Evolutionary conservation across 1,140 invertebrate species (phyloP).

Genomic region (Megalopta genalis): DNA sequence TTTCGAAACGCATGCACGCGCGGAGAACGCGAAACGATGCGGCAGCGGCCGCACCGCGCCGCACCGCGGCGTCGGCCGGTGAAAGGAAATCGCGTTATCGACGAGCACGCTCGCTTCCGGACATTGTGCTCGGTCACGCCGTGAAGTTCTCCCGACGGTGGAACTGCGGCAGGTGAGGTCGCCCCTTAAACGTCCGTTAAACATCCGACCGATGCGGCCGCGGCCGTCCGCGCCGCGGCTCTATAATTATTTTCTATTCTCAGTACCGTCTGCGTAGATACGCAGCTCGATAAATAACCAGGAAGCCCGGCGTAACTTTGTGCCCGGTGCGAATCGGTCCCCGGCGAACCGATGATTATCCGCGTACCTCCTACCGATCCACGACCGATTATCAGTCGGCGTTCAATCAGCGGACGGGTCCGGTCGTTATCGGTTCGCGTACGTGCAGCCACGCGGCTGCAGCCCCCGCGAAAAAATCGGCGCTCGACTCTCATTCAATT

Average conservation of each 20-base stretch:
- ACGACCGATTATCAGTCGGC: constrained; percentile 37
- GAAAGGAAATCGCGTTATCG: constrained; percentile 38
- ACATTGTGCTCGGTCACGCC: constrained; percentile 26
- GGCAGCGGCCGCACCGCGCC: too few relatives aligned
- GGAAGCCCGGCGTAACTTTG: constrained; percentile 32
- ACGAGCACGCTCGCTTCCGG: constrained; percentile 33
- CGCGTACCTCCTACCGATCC: constrained; percentile 36
- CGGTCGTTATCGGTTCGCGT: constrained; percentile 14
- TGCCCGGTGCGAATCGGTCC: constrained; percentile 35
- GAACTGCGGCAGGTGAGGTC: constrained; percentile 16
- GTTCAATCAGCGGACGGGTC: constrained; percentile 22
- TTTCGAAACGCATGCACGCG: neutral
- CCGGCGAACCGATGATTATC: constrained; percentile 51
- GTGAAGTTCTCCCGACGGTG: neutral
- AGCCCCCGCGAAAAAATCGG: neutral
- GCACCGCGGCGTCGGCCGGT: neutral
- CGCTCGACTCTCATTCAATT: constrained; percentile 6
- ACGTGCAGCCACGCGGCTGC: constrained; percentile 20
- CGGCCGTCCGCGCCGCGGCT: neutral
- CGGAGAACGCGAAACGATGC: neutral
- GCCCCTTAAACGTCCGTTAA: constrained; percentile 32
- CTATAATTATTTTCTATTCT: constrained; percentile 51
- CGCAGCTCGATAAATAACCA: constrained; percentile 47
- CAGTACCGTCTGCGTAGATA: constrained; percentile 27
- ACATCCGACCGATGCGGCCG: constrained; percentile 23